These are phyloP conservation scores for Ommatoiulus sabulosus DNA, from an alignment of 2,888 invertebrate species.

Conservation along the genomic window DNA sequence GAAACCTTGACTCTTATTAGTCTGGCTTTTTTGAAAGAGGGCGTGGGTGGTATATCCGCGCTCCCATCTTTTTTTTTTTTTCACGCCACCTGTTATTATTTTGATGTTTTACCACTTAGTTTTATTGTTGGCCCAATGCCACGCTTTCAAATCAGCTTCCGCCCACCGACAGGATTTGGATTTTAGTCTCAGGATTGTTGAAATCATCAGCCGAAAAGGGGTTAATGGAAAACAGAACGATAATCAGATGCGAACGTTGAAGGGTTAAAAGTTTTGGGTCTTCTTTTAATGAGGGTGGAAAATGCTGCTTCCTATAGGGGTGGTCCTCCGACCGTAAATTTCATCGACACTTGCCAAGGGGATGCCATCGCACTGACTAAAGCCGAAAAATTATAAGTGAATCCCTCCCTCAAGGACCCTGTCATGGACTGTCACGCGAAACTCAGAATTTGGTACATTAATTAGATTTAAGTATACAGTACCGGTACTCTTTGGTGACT, in stretches of 20 bases:
- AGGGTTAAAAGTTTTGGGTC: background rate
- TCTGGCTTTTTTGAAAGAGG: background rate
- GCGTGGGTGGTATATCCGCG: background rate
- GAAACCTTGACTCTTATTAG: slow-evolving; percentile 33
- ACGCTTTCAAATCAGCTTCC: slow-evolving; percentile 2
- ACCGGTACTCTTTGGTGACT: too few relatives aligned
- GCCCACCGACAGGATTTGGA: background rate
- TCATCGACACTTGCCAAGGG: background rate
- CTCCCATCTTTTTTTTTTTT: background rate
- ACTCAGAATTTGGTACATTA: background rate
- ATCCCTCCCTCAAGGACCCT: background rate
- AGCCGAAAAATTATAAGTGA: too few relatives aligned
- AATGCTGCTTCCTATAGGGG: background rate
- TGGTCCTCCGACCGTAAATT: background rate
- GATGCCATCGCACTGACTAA: background rate
- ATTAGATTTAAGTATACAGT: slow-evolving; percentile 1
- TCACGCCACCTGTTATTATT: slow-evolving; percentile 22
- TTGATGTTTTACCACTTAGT: background rate
- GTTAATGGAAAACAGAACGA: slow-evolving; percentile 12
- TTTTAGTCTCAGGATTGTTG: background rate
- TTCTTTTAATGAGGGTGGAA: background rate
- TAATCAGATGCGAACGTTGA: background rate
- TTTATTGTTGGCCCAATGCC: slow-evolving; percentile 23
- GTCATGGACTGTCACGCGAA: background rate
- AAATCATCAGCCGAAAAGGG: background rate